Evolutionary conservation across 2,797 vertebrate species (phyloP).

Genomic region (Chlorospingus semifuscus): DNA sequence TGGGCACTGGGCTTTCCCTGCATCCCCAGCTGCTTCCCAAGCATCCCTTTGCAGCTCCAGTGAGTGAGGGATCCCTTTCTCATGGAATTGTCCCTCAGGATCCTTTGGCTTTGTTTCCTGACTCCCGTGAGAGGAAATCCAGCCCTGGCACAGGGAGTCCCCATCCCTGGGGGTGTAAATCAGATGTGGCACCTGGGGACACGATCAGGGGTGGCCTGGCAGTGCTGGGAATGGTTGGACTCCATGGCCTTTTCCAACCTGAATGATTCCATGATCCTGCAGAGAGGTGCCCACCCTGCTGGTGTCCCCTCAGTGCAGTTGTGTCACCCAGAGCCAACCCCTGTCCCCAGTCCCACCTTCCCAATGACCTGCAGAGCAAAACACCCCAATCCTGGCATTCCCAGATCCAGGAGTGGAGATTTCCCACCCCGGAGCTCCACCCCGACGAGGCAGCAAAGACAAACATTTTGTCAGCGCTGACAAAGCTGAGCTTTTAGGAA

Average conservation of each 20-base stretch:
- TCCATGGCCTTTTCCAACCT: not conserved
- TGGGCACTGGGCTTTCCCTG: not conserved
- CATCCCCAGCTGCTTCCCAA: accelerated
- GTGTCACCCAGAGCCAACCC: not conserved
- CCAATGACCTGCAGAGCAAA: not conserved
- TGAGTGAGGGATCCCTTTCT: not conserved
- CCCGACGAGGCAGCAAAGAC: not conserved
- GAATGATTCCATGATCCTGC: accelerated
- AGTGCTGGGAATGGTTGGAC: not conserved
- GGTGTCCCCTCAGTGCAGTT: accelerated
- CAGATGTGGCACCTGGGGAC: not conserved
- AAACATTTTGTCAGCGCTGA: not conserved
- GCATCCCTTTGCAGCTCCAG: not conserved
- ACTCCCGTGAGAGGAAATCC: not conserved
- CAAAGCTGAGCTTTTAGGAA: slow-evolving; percentile 9
- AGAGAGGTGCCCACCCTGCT: not conserved
- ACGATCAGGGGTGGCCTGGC: not conserved
- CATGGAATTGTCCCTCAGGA: not conserved
- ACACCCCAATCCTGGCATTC: accelerated
- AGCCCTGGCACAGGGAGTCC: not conserved
- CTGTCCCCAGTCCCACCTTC: not conserved
- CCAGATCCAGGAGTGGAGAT: accelerated
- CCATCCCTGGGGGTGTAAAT: too few relatives aligned
- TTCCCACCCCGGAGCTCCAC: not conserved
- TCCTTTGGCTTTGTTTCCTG: not conserved